Evolutionary conservation across 2,888 invertebrate genomes (phyloP), one percentile per base, ranked within the genome.

Genomic region (Nematopogon swammerdamellus): DNA sequence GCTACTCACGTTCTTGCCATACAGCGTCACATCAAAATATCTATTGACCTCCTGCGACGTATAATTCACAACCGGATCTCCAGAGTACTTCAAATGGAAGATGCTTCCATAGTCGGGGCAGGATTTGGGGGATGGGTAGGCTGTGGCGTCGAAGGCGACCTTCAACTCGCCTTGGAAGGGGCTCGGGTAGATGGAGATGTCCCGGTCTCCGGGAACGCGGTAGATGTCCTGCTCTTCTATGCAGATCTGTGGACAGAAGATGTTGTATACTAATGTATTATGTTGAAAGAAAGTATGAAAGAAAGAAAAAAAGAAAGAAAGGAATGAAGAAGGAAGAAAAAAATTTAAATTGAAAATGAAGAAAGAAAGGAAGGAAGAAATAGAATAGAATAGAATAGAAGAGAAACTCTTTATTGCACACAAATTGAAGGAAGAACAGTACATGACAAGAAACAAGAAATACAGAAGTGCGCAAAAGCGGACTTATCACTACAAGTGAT

Each of bases 1-100:
- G n/a, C n/a, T 14, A 54, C 56, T 60, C n/a, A 73, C 73, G 58
- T 68, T 65, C 14, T 60, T 63, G 0, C 72, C 73, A 49, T 58
- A 58, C 8, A 70, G 57, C 19, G 61, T 61, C 0, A 68, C 58
- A 10, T 66, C 63, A 3, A 66, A 66, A 14, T 59, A 53, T 51
- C 67, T 62, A 44, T 64, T 59, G 14, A 60, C 36, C 1, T 51
- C 55, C 0, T 61, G 60, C 4, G 60, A 56, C 1, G 58, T 46
- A 3, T 60, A 20, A 10, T 19, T 20, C 11, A 46, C 57, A 36
- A 60, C 58, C 0, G 68, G 68, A 0, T 57, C 53, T 0, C 72
- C 72, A 2, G 58, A 61, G n/a, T 72, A 72, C 2, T 61, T 58
- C 18, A 72, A 51, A 2, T 58, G 54, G 6, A 73, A 52, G 30